A percentile compares a stretch with the other conserved stretches of the same genome.
phyloP scores from a whole-genome alignment of 2,888 invertebrate species.

The Cephalotes varians region DNA sequence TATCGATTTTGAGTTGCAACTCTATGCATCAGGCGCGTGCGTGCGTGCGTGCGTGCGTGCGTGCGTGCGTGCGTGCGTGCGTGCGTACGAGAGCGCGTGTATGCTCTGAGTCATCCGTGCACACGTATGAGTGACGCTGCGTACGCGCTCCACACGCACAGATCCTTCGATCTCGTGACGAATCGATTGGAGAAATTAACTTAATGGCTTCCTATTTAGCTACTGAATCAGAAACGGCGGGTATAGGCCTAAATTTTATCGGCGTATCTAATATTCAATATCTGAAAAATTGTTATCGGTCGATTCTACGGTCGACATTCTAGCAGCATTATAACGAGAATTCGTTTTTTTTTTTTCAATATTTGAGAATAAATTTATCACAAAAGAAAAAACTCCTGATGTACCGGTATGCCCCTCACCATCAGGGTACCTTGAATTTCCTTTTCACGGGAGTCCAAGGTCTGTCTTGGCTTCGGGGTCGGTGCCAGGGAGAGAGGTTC shows the following conservation, averaged over 20 bases:
- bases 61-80: slow-evolving; percentile 60
- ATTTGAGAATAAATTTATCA: slow-evolving; percentile 14
- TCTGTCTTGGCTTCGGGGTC: slow-evolving; percentile 77
- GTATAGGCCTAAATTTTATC: background rate
- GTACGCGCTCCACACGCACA: slow-evolving; percentile 68
- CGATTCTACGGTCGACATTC: background rate
- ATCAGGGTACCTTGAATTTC: slow-evolving; percentile 71
- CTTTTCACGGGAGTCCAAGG: slow-evolving; percentile 76
- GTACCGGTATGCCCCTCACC: slow-evolving; percentile 12
- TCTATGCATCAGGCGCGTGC: slow-evolving; percentile 72
- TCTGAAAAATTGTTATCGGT: slow-evolving; percentile 9
- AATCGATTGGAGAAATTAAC: slow-evolving; percentile 46
- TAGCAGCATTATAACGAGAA: background rate
- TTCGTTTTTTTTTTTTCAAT: background rate
- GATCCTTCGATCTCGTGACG: slow-evolving; percentile 45
- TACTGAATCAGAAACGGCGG: background rate
- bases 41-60: slow-evolving; percentile 66
- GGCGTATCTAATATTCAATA: background rate
- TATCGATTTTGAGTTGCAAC: slow-evolving; percentile 85
- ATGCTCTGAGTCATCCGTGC: slow-evolving; percentile 74
- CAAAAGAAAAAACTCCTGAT: background rate
- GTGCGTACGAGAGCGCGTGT: slow-evolving; percentile 67
- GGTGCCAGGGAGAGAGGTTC: slow-evolving; percentile 65
- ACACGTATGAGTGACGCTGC: slow-evolving; percentile 58
- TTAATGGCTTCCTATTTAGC: slow-evolving; percentile 30